Evolutionary conservation across 2,113 vertebrate species (phyloP).

Genomic region (Tachuris rubrigastra): DNA sequence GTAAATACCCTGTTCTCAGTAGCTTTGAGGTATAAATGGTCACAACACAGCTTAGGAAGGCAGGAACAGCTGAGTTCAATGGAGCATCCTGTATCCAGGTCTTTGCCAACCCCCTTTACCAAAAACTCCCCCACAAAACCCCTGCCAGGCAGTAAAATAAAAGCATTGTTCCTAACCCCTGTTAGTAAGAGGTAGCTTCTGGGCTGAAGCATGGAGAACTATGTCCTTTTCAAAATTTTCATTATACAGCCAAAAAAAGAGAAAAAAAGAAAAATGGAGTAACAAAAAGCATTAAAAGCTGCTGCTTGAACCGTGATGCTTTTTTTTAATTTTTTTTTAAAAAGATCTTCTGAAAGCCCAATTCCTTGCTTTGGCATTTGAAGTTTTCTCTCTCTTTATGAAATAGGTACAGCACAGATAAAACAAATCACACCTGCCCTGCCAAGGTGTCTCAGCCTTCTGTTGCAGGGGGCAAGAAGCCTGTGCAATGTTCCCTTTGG

Average conservation of each 20-base stretch:
- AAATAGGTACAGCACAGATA: background rate
- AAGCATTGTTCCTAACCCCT: background rate
- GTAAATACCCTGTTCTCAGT: background rate
- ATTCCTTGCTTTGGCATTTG: background rate
- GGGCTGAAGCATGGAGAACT: background rate
- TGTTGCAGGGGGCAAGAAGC: background rate
- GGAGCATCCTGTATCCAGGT: background rate
- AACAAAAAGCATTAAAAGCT: background rate
- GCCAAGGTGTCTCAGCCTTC: background rate
- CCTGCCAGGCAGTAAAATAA: background rate
- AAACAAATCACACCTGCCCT: background rate
- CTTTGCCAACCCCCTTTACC: background rate
- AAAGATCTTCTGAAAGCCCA: background rate
- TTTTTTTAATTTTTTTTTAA: background rate
- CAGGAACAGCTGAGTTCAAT: background rate
- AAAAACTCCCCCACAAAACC: background rate
- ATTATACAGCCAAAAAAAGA: background rate
- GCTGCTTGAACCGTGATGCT: background rate
- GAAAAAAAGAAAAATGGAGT: background rate
- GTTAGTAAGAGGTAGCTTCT: background rate
- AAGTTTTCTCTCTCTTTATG: background rate
- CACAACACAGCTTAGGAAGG: background rate
- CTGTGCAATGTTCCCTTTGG: background rate
- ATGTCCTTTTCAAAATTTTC: background rate
- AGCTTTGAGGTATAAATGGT: background rate